Percentiles rank a stretch among this genome's conserved stretches.
Conservation (phyloP, 1,140 invertebrate species). For the Drosophila kurseongensis region DNA sequence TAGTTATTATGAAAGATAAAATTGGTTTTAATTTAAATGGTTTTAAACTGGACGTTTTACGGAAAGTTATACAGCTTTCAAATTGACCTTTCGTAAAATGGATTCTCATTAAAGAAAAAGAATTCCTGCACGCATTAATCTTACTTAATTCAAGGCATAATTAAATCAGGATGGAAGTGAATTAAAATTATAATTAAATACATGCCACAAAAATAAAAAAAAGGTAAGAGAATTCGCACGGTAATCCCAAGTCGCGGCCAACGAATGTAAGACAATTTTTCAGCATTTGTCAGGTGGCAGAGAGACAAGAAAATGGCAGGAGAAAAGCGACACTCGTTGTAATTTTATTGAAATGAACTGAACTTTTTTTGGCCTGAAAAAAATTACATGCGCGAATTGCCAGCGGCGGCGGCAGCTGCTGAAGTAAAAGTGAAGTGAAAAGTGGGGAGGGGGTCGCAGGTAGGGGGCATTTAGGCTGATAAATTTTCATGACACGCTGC, state of each 20-base stretch:
- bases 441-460: background rate
- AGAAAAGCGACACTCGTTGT: slow-evolving; percentile 29
- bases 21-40: background rate
- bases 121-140: slow-evolving; percentile 6
- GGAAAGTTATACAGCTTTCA: slow-evolving; percentile 1
- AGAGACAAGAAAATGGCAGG: slow-evolving; percentile 1
- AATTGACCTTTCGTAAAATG: background rate
- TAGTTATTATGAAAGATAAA: background rate
- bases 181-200: slow-evolving; percentile 52
- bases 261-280: slow-evolving; percentile 43
- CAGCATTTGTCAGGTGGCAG: slow-evolving; percentile 49
- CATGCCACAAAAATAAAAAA: slow-evolving; percentile 35
- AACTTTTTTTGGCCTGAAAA: slow-evolving; percentile 33
- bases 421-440: background rate
- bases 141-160: slow-evolving; percentile 9
- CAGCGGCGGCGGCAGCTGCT: slow-evolving; percentile 18
- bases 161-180: slow-evolving; percentile 34
- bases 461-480: slow-evolving; percentile 69
- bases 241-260: slow-evolving; percentile 29
- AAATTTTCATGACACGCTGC: slow-evolving; percentile 75
- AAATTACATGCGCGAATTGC: slow-evolving; percentile 67
- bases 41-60: background rate
- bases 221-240: slow-evolving; percentile 13
- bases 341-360: slow-evolving; percentile 65
- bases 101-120: background rate